Percentiles rank a stretch among this genome's conserved stretches.
These are phyloP conservation scores for Spodoptera frugiperda DNA, from an alignment of 1,140 invertebrate species.

Conservation along the genomic window DNA sequence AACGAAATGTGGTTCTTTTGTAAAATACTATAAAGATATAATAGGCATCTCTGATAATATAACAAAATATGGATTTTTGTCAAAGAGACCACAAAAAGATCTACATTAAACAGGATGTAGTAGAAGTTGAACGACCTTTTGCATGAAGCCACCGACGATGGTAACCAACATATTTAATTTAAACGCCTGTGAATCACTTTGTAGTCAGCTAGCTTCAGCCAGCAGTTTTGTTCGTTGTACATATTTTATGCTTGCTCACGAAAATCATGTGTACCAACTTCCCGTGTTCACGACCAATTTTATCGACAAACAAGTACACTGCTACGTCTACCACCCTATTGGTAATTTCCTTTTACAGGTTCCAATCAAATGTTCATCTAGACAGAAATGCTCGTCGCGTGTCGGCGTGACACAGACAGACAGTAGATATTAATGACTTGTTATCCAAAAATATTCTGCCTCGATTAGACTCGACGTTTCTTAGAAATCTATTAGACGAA, in stretches of 20 bases:
- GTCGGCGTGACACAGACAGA: background rate
- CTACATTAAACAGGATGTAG: slow-evolving; percentile 58
- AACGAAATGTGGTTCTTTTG: background rate
- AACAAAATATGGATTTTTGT: background rate
- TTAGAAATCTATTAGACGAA: too few relatives aligned
- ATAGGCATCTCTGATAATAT: background rate
- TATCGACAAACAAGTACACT: slow-evolving; percentile 15
- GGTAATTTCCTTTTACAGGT: slow-evolving; percentile 19
- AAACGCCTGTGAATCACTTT: slow-evolving; percentile 55
- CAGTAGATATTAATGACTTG: too few relatives aligned
- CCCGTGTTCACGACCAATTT: slow-evolving; percentile 24
- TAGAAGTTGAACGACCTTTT: slow-evolving; percentile 64
- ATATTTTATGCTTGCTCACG: slow-evolving; percentile 30
- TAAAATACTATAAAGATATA: background rate
- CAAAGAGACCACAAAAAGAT: slow-evolving; percentile 32
- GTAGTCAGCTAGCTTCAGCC: slow-evolving; percentile 43
- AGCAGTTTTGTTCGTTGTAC: slow-evolving; percentile 11
- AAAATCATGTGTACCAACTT: slow-evolving; percentile 22
- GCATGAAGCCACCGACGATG: slow-evolving; percentile 56
- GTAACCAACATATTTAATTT: slow-evolving; percentile 58
- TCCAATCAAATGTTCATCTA: slow-evolving; percentile 17
- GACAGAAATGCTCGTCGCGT: slow-evolving; percentile 2
- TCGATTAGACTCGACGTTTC: too few relatives aligned
- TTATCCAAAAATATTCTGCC: too few relatives aligned
- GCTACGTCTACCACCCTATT: background rate